Base-by-base conservation (phyloP, 1,140 invertebrate species). In the Sipha flava region DNA sequence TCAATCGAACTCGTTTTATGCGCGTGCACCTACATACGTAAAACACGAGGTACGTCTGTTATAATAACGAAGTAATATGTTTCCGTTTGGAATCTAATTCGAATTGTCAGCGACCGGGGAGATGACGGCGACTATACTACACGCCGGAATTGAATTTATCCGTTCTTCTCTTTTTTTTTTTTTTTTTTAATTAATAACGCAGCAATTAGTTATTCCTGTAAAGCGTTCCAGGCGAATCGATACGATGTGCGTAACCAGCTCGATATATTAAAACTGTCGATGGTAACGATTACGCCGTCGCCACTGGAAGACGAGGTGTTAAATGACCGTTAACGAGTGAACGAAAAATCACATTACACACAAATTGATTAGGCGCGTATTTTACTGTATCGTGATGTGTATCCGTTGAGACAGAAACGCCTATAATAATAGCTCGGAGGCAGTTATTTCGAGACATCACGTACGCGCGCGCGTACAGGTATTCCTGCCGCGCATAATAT, bases 311-410 rank as follows among this genome's bases (percentile, higher is more conserved):
- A 47, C n/a, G 21, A 70, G 66, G 66, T 70, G 66, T 70, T 70
- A 70, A 70, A 70, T 70, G 47, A 45, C 23, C 40, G 40, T 70
- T 70, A 45, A 70, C 66, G 66, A 70, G 5, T 6, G 26, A 70
- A 70, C 14, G 40, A 47, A 70, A 70, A 70, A 70, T 66, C 12
- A 66, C 66, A n/a, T 70, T 47, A 70, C 43, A 70, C 43, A 70
- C 66, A 70, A 70, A 70, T 70, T 70, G 66, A 70, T 70, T 70
- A 70, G 37, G 34, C 47, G 40, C 14, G 23, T 18, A 16, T 68
- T n/a, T 68, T 49, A 49, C n/a, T 49, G n/a, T 49, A 49, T 18
- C n/a, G 10, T 10, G 4, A 26, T n/a, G n/a, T 43, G 18, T 23
- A 45, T 29, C 43, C 66, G 26, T 29, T 70, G 43, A 70, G 29